Base-by-base conservation (phyloP, 2,888 invertebrate genomes). In the Polyommatus icarus region DNA sequence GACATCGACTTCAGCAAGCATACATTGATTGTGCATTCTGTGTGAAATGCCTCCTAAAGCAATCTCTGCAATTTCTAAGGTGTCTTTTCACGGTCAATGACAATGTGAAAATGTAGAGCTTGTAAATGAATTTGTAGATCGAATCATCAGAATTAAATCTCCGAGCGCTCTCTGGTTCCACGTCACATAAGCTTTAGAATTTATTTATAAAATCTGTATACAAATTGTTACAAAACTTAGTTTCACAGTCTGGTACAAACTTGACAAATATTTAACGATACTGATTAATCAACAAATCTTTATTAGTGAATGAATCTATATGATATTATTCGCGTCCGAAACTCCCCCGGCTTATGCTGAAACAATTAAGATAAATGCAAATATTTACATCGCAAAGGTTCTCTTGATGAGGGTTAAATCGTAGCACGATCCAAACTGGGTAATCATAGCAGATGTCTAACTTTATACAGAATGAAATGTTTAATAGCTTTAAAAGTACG, bases 321-420 rank as follows among this genome's bases (percentile, higher is more conserved):
- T 50, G 24, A 29, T 54, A 73, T 73, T 73, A 61, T 73, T 76
- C 61, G 50, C 73, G 40, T 40, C 20, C 59, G 85, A 87, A 90
- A 90, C 88, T 87, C 85, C 87, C 81, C 89, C 86, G 87, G 83
- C 83, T 85, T 90, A 91, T 89, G 92, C 93, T 93, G 93, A 93
- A 94, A 93, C 92, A 94, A 93, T 89, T 85, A 87, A 90, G 88
- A 89, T 85, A 85, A 87, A 84, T 86, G 86, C 88, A 85, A 87
- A 86, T 86, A 83, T 86, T 85, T 82, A 83, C 80, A 80, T 79
- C 46, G 77, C 73, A 77, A 71, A 73, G 72, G 54, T 6, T 61
- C 59, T 59, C 24, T 40, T 40, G 10, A 77, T 77, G 72, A 61
- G 77, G 73, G 59, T 75, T 75, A 75, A 50, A 54, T 54, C 50